Evolutionary conservation across 2,113 vertebrate species (phyloP), one percentile per base, ranked within the genome.

Genomic region (Gobio gobio): DNA sequence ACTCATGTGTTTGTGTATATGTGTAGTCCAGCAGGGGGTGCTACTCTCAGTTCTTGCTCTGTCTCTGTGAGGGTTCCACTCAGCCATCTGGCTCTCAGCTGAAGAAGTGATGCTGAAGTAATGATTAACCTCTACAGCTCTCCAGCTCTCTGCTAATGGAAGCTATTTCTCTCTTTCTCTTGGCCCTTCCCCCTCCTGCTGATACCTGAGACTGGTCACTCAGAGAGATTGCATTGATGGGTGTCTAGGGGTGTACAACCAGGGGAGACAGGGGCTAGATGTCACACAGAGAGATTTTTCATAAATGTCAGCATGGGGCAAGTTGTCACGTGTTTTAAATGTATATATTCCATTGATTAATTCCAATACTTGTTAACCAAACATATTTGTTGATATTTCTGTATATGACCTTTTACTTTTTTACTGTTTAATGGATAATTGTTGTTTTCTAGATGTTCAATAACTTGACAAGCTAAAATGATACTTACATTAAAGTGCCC

Each of bases 1-100:
- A 85, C 16, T 16, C 49, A 56, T 18, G 20, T 83, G 86, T 77
- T 87, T 77, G 80, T 78, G 85, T 87, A 84, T 86, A 83, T 45
- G 64, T 88, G 79, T 45, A 70, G 77, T 91, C 92, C 92, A 93
- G 91, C 92, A 94, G 93, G 90, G 91, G 92, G 91, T 88, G 91
- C 91, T 93, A 87, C 92, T 87, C 87, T 88, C 78, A 85, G 83
- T 86, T 90, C 80, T 82, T 79, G 77, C 76, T 75, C 68, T 87
- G 87, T 92, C 88, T 88, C 91, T 90, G 90, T 88, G 85, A 91
- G 90, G 89, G 91, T 91, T 90, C 90, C 89, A 90, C 91, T 92
- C 90, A 91, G 92, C 94, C 94, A 95, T 95, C 94, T 95, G 94
- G 93, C 90, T 92, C 91, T 89, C 90, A 43, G 75, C 92, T 82